Evolutionary conservation across 2,113 vertebrate species (phyloP).

Genomic region (Perognathus longimembris): DNA sequence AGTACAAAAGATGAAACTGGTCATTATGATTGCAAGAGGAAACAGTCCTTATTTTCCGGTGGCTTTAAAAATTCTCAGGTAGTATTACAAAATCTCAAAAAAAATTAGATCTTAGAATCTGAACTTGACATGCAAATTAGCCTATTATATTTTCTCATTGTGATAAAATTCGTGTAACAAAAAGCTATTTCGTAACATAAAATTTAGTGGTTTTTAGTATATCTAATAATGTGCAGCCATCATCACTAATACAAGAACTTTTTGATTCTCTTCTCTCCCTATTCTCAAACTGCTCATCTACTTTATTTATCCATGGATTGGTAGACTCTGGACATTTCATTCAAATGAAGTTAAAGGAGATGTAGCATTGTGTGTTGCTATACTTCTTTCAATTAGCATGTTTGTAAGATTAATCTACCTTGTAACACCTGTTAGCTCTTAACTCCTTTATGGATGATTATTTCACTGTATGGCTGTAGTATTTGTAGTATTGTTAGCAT

Average conservation of each 20-base stretch:
- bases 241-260: not conserved
- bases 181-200: not conserved
- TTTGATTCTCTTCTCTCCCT: not conserved
- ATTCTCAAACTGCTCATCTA: not conserved
- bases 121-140: not conserved
- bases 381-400: not conserved
- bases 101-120: conserved; percentile 6
- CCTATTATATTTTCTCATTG: not conserved
- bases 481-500: too few relatives aligned
- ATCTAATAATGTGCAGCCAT: not conserved
- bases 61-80: not conserved
- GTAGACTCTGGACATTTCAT: not conserved
- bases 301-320: not conserved
- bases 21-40: not conserved
- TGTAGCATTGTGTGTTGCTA: not conserved
- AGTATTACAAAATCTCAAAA: not conserved
- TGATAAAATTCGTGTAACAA: not conserved
- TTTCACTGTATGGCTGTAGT: not conserved
- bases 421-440: not conserved
- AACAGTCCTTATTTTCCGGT: not conserved
- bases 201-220: not conserved
- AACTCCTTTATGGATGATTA: not conserved
- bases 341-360: not conserved
- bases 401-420: not conserved
- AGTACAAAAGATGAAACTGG: conserved; percentile 27